phyloP scores from a whole-genome alignment of 2,797 vertebrate genomes.

The Myotis vivesi region DNA sequence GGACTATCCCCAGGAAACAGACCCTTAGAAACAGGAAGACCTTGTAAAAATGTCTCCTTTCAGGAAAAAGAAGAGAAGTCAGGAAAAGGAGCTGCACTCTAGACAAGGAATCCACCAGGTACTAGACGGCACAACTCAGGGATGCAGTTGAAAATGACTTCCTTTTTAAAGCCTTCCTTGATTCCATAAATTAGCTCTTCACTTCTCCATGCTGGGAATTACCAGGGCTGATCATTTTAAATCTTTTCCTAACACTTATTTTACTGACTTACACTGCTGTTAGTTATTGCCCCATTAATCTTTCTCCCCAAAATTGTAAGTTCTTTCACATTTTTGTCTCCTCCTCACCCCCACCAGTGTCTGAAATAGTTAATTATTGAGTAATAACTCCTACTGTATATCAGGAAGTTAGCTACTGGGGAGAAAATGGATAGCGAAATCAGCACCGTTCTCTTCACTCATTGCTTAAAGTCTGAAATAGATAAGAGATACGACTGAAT shows the following conservation, averaged over 20 bases:
- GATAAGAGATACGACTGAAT: neutral
- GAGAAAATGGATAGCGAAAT: neutral
- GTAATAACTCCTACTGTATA: neutral
- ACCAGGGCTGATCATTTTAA: neutral
- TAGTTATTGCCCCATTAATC: neutral
- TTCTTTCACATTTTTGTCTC: neutral
- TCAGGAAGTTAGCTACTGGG: neutral
- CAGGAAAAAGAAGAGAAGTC: constrained; percentile 43
- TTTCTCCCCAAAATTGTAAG: neutral
- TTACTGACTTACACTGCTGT: neutral
- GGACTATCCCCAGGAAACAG: constrained; percentile 41
- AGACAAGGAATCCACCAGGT: neutral
- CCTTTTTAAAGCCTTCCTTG: neutral
- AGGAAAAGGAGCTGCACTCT: neutral
- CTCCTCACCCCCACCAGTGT: neutral
- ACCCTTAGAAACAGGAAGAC: constrained; percentile 53
- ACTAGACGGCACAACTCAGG: neutral
- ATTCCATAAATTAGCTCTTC: constrained; percentile 42
- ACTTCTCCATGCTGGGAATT: neutral
- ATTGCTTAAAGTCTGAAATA: neutral
- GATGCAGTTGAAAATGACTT: neutral
- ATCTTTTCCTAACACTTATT: constrained; percentile 36
- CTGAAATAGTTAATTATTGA: neutral
- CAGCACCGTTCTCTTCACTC: neutral
- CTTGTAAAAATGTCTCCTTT: constrained; percentile 25